A percentile compares a stretch with the other conserved stretches of the same genome.
These are phyloP conservation scores for Helarctos malayanus DNA, from an alignment of 2,797 vertebrate species.

Conservation along the genomic window DNA sequence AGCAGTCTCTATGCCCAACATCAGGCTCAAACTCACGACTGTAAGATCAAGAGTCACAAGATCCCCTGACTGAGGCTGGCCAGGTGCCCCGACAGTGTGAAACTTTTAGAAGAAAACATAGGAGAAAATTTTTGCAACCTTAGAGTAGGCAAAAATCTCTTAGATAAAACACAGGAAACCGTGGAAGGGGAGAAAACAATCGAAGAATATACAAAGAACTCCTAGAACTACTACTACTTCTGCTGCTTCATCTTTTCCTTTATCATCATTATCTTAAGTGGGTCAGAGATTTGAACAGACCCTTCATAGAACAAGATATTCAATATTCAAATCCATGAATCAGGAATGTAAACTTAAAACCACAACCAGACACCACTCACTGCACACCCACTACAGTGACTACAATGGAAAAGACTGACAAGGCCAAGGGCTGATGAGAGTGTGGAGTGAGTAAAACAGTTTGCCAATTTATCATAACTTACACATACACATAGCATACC, in stretches of 20 bases:
- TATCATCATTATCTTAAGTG: neutral
- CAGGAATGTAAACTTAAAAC: neutral
- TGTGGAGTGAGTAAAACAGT: neutral
- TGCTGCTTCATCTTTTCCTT: neutral
- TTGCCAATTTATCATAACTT: neutral
- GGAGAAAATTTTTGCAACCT: neutral
- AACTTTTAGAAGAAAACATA: neutral
- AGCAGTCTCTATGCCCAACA: neutral
- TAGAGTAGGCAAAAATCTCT: neutral
- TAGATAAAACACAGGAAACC: neutral
- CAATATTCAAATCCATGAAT: neutral
- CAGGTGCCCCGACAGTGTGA: neutral
- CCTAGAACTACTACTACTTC: neutral
- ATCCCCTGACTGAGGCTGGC: neutral
- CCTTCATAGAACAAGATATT: neutral
- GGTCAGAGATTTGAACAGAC: neutral
- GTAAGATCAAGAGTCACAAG: neutral
- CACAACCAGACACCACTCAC: neutral
- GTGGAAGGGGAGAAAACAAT: neutral
- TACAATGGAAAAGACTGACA: neutral
- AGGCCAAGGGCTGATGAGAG: fast-evolving
- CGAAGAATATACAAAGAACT: neutral
- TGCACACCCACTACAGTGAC: too few species aligned
- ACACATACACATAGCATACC: neutral
- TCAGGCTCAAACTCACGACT: neutral